Conservation (phyloP, 2,113 vertebrate genomes). For the Psilopogon haemacephalus region DNA sequence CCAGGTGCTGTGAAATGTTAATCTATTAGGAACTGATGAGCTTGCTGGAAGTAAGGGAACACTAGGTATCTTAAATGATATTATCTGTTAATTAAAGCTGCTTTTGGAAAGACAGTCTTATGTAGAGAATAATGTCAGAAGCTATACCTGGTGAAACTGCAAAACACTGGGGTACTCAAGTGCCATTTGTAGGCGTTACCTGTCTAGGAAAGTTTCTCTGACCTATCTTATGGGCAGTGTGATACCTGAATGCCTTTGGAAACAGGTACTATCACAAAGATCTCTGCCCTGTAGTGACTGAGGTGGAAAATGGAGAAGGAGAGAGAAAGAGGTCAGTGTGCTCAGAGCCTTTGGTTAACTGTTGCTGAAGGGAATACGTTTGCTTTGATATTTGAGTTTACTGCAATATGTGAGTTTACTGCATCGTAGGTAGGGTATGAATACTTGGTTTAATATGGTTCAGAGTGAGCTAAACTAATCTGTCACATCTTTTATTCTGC, state of each 20-base stretch:
- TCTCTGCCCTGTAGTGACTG: background rate
- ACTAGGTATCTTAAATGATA: background rate
- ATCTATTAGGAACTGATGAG: background rate
- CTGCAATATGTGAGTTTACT: background rate
- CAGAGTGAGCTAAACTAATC: background rate
- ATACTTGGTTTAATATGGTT: background rate
- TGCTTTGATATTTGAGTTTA: background rate
- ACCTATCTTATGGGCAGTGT: background rate
- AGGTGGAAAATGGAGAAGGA: background rate
- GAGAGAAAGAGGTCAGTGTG: background rate
- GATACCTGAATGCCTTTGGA: background rate
- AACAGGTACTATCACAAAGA: background rate
- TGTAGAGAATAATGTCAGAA: background rate
- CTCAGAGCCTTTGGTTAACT: background rate
- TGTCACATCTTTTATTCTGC: background rate
- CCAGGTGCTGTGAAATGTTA: background rate
- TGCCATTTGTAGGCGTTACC: background rate
- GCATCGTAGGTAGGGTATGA: background rate
- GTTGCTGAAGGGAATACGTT: background rate
- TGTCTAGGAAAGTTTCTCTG: constrained; percentile 8
- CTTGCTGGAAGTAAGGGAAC: background rate
- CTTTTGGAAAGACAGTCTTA: background rate
- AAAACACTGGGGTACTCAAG: background rate
- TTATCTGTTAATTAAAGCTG: background rate
- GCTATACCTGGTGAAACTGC: background rate